Evolutionary conservation across 2,888 invertebrate species (phyloP), one percentile per base, ranked within the genome.

Genomic region (Drosophila prolongata): DNA sequence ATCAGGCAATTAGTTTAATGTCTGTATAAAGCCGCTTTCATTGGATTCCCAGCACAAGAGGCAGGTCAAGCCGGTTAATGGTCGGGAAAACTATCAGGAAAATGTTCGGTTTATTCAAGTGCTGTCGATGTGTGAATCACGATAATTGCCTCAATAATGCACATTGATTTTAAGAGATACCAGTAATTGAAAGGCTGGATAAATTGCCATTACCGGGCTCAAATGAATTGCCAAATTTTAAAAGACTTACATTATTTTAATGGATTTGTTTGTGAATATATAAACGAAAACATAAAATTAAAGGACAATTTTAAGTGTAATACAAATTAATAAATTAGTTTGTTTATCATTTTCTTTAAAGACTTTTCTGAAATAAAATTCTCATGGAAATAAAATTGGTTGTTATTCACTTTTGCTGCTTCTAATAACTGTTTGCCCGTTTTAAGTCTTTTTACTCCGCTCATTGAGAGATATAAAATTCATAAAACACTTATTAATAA

Each of bases 1-100:
- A 61, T 61, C 56, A 11, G 47, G 64, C 77, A 78, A 87, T 85
- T 82, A 75, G 79, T 68, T 60, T 54, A 75, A 65, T 73, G 77
- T 46, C 61, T 50, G 34, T 19, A 65, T 76, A 56, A 64, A 66
- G 50, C 49, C 40, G 34, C 59, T 49, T 35, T 27, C 54, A 43
- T 54, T 56, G 52, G 65, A 60, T 68, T 37, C 35, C 49, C 30
- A 49, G 19, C 40, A 43, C 30, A 19, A 40, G 38, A 19, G 35
- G 38, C 46, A 53, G 44, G 42, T 35, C 8, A 43, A 34, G 14
- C 42, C 13, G 42, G 43, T 8, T 38, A 56, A 57, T 56, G 57
- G 24, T 11, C 13, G 10, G 44, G 30, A 38, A 44, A 61, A 50
- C 50, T 37, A 37, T 10, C n/a, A 58, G 38, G 14, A 24, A 44